Evolutionary conservation across 2,113 vertebrate genomes (phyloP), one percentile per base, ranked within the genome.

Genomic region (Mystacornis crossleyi): DNA sequence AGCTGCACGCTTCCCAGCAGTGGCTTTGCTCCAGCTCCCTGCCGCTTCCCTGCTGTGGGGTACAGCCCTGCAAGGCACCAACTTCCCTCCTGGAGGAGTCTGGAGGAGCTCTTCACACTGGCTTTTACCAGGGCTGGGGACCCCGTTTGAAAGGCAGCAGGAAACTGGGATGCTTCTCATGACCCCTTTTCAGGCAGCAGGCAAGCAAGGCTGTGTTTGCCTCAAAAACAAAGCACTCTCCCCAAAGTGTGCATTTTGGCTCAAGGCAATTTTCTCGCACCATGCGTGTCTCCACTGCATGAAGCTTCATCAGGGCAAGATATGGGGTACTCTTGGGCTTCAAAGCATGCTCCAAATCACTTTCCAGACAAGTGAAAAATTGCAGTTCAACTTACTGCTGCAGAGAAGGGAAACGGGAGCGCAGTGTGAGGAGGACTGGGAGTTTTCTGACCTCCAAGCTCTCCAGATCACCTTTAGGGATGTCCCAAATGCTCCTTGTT

Each of bases 11-110:
- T 93, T 86, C 69, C 28, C 3, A 3, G 60, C 11, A 3, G 70
- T 54, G 83, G 69, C 66, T 93, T 71, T 0, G 1, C 36, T 92
- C 78, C 73, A 83, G 51, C 85, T 93, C n/a, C 77, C 45, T 3
- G 3, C 69, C 0, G 0, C n/a, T 61, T 94, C 45, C 78, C 48
- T 11, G 4, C 75, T 2, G 3, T 19, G 43, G 43, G 38, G 14
- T 48, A 55, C 0, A 0, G 47, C 40, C 34, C 70, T 43, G 23
- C 0, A 1, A 40, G 54, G 51, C 67, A 54, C 34, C 4, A 5
- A 16, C 57, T 82, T 94, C 16, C 31, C 47, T n/a, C 8, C 0
- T n/a, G n/a, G n/a, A n/a, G n/a, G 4, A 29, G 43, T 40, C 61
- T 55, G 64, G 23, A 55, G 60, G 34, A 74, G 33, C 15, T 73